These are phyloP conservation scores for Monochamus saltuarius DNA, from an alignment of 1,140 invertebrate genomes.

Conservation along the genomic window DNA sequence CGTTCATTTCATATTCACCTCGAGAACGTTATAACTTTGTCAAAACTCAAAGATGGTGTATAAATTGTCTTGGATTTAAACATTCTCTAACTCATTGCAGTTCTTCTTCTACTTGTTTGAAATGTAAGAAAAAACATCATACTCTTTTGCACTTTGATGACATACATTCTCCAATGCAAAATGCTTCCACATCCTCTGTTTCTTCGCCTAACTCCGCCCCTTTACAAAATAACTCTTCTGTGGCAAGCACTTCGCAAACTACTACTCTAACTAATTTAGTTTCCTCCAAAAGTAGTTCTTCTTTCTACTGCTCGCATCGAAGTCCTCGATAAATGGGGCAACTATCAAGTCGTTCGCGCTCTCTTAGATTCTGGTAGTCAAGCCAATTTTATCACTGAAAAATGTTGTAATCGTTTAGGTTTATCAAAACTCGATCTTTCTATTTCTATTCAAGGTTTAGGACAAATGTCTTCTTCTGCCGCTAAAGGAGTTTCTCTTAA, in stretches of 20 bases:
- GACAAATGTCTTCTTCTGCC: neutral
- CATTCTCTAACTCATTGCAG: conserved; percentile 4
- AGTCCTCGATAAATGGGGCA: conserved; percentile 3
- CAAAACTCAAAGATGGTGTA: conserved; percentile 13
- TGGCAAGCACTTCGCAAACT: neutral
- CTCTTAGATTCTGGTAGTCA: conserved; percentile 7
- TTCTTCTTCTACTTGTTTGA: neutral
- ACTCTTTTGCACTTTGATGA: conserved; percentile 6
- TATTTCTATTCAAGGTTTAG: neutral
- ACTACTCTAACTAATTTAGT: neutral
- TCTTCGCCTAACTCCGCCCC: neutral
- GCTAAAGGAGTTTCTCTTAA: neutral
- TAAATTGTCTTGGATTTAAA: conserved; percentile 12
- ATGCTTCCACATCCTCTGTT: neutral
- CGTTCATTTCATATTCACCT: no score
- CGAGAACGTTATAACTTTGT: neutral
- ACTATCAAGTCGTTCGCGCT: conserved; percentile 1
- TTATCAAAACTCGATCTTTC: neutral
- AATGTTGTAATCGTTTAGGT: conserved; percentile 11
- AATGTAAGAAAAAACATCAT: conserved; percentile 13
- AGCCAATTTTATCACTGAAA: conserved; percentile 13
- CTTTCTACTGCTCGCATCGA: conserved; percentile 12
- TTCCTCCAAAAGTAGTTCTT: neutral
- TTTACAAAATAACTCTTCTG: neutral
- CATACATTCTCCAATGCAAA: neutral